These are phyloP conservation scores for Hydrolagus affinis DNA, from an alignment of 2,113 vertebrate genomes.

Conservation along the genomic window DNA sequence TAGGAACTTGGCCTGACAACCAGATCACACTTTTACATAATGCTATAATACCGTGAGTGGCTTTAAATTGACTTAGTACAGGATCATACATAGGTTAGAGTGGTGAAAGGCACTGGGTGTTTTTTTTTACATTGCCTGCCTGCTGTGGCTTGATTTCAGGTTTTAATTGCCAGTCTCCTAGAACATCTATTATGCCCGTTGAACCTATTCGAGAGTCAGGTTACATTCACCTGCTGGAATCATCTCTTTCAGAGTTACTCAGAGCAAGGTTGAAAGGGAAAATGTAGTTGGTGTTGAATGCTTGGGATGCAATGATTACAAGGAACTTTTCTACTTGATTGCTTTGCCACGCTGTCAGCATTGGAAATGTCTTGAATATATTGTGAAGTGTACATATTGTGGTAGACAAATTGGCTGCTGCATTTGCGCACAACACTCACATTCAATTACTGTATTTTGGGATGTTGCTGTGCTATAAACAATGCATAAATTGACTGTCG, in stretches of 20 bases:
- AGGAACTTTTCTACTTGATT: too few species aligned
- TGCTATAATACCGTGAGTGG: too few species aligned
- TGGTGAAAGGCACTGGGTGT: constrained; percentile 34
- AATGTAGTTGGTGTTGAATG: background rate
- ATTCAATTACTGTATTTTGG: background rate
- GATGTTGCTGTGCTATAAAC: too few species aligned
- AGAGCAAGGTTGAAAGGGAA: background rate
- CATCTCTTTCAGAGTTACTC: constrained; percentile 9
- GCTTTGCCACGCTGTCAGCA: background rate
- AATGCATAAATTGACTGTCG: too few species aligned
- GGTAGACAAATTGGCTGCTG: background rate
- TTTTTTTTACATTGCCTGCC: constrained; percentile 33
- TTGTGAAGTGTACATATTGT: background rate
- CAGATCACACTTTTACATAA: background rate
- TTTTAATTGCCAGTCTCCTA: constrained; percentile 32
- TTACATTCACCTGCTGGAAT: constrained; percentile 20
- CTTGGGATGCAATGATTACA: background rate
- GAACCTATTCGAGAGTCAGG: constrained; percentile 30
- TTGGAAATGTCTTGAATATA: background rate
- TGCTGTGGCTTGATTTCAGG: constrained; percentile 32
- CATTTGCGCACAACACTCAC: background rate
- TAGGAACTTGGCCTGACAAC: background rate
- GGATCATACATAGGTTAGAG: constrained; percentile 35
- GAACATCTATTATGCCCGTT: constrained; percentile 32
- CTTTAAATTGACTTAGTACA: constrained; percentile 30